Evolutionary conservation across 1,140 invertebrate species (phyloP).

Genomic region (Megathymus violae): DNA sequence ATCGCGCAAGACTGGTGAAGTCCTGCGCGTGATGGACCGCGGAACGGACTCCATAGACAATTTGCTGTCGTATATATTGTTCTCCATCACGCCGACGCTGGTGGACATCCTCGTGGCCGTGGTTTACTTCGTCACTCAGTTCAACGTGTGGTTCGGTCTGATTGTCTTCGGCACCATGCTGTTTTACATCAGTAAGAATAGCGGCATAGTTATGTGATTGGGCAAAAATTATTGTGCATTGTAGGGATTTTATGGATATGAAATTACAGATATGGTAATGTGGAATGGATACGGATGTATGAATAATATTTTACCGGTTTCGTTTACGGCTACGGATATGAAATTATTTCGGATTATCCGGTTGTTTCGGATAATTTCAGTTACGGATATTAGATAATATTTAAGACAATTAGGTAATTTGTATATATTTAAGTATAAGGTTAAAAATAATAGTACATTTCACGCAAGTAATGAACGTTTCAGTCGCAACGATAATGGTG

Average conservation of each 20-base stretch:
- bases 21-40: constrained; percentile 96
- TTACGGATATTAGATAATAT: too few relatives aligned
- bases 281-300: too few relatives aligned
- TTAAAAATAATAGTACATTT: too few relatives aligned
- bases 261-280: too few relatives aligned
- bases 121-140: constrained; percentile 93
- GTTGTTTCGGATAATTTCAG: too few relatives aligned
- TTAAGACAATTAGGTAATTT: too few relatives aligned
- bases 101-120: constrained; percentile 97
- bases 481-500: constrained; percentile 92
- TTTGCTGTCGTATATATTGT: constrained; percentile 94
- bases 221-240: not conserved
- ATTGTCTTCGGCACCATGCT: constrained; percentile 97
- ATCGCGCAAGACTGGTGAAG: constrained; percentile 96
- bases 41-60: constrained; percentile 98
- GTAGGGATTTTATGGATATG: not conserved
- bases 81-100: constrained; percentile 95
- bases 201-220: not conserved
- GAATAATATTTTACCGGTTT: too few relatives aligned
- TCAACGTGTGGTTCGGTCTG: constrained; percentile 97
- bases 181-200: constrained; percentile 93
- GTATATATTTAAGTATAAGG: too few relatives aligned
- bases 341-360: too few relatives aligned
- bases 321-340: too few relatives aligned
- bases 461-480: constrained; percentile 40